These are phyloP conservation scores for Tychaedon coryphoeus DNA, from an alignment of 2,113 vertebrate species.

Conservation along the genomic window DNA sequence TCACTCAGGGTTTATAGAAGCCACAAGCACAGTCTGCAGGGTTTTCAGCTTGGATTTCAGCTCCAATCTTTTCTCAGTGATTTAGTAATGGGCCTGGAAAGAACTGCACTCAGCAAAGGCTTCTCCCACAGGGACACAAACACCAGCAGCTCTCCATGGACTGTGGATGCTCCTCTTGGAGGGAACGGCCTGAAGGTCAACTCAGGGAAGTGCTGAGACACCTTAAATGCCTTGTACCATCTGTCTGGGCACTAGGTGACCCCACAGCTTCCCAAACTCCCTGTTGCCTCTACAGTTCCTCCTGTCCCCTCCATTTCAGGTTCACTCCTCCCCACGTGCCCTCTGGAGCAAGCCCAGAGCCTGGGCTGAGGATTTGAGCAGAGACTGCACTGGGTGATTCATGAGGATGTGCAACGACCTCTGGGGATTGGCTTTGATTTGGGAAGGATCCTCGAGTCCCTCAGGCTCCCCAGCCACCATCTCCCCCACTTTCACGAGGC, in stretches of 20 bases:
- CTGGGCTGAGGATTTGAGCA: not conserved
- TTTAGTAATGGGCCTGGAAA: not conserved
- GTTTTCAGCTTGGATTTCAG: not conserved
- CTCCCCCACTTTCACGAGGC: not conserved
- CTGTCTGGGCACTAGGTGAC: not conserved
- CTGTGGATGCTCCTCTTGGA: not conserved
- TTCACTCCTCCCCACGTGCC: fast-evolving
- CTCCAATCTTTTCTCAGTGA: not conserved
- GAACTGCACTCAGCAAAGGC: not conserved
- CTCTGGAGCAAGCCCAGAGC: not conserved
- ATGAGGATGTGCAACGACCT: fast-evolving
- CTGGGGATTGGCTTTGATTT: not conserved
- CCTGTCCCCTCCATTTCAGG: not conserved
- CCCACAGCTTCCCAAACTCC: not conserved
- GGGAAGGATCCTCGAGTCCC: not conserved
- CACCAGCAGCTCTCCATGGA: not conserved
- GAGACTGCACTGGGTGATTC: not conserved
- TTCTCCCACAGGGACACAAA: not conserved
- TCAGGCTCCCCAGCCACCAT: not conserved
- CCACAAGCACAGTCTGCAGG: not conserved
- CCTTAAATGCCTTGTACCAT: not conserved
- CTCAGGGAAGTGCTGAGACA: not conserved
- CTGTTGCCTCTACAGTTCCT: not conserved
- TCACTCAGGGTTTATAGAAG: not conserved
- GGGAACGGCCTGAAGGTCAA: not conserved